These are phyloP conservation scores for Indicator indicator DNA, from an alignment of 2,113 vertebrate species.

Conservation along the genomic window DNA sequence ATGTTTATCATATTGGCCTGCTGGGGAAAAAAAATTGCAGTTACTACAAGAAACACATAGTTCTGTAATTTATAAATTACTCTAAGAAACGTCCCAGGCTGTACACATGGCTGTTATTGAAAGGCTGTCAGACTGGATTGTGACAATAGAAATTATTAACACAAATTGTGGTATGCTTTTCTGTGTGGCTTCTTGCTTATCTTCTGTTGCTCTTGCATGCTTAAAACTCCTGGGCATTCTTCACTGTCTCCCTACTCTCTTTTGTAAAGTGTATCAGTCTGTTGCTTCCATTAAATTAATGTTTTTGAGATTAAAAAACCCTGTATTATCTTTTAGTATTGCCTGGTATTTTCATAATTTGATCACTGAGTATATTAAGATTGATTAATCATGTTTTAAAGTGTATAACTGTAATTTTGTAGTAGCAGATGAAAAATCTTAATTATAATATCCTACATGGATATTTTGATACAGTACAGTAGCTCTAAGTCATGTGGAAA, in stretches of 20 bases:
- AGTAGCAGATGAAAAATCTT: not conserved
- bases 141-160: not conserved
- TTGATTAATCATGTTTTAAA: not conserved
- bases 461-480: not conserved
- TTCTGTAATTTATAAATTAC: not conserved
- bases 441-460: not conserved
- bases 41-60: not conserved
- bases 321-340: not conserved
- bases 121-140: not conserved
- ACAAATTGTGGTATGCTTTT: not conserved
- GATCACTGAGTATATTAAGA: not conserved
- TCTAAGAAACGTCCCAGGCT: not conserved
- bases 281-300: not conserved
- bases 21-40: not conserved
- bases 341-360: not conserved
- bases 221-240: not conserved
- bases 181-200: not conserved
- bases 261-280: not conserved
- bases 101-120: not conserved
- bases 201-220: not conserved
- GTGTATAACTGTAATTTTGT: not conserved
- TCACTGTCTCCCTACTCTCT: not conserved
- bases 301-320: not conserved
- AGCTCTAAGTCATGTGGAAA: not conserved
- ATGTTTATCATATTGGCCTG: not conserved